These are phyloP conservation scores for Anguilla obscura DNA, from an alignment of 2,797 vertebrate genomes.

Conservation along the genomic window DNA sequence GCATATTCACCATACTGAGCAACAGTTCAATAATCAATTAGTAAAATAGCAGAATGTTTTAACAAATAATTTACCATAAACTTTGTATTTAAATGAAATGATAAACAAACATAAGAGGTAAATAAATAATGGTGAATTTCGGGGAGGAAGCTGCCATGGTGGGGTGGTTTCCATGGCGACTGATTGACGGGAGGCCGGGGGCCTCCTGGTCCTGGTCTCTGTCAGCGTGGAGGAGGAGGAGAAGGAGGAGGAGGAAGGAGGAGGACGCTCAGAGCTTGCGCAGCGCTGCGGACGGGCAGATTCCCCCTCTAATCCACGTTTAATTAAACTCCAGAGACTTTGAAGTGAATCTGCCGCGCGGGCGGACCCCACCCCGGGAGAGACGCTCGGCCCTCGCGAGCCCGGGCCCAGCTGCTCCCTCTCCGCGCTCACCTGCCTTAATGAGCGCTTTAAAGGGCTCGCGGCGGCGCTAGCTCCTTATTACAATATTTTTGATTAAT, in stretches of 20 bases:
- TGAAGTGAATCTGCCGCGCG: constrained; percentile 86
- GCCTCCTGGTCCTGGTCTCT: constrained; percentile 71
- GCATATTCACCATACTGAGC: no score
- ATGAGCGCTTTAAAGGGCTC: constrained; percentile 70
- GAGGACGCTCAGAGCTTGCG: constrained; percentile 17
- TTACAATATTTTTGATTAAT: constrained; percentile 76
- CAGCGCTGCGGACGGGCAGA: constrained; percentile 62
- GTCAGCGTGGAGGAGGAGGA: constrained; percentile 70
- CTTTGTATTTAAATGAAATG: neutral
- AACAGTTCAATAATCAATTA: neutral
- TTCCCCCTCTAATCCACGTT: constrained; percentile 93
- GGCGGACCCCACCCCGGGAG: constrained; percentile 71
- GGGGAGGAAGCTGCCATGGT: constrained; percentile 47
- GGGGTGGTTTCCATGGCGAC: constrained; percentile 74
- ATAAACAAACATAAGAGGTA: neutral
- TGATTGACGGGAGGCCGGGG: constrained; percentile 68
- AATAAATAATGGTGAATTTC: neutral
- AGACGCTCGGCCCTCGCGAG: constrained; percentile 57
- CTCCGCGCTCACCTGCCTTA: constrained; percentile 65
- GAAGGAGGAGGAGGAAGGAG: constrained; percentile 63
- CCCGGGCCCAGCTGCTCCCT: constrained; percentile 75
- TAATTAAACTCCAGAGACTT: constrained; percentile 99
- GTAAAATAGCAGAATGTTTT: neutral
- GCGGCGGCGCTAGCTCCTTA: constrained; percentile 45
- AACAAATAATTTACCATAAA: neutral